Percentiles rank a stretch among this genome's conserved stretches.
Conservation (phyloP, 1,140 invertebrate genomes). For the Heterodera carotae region DNA sequence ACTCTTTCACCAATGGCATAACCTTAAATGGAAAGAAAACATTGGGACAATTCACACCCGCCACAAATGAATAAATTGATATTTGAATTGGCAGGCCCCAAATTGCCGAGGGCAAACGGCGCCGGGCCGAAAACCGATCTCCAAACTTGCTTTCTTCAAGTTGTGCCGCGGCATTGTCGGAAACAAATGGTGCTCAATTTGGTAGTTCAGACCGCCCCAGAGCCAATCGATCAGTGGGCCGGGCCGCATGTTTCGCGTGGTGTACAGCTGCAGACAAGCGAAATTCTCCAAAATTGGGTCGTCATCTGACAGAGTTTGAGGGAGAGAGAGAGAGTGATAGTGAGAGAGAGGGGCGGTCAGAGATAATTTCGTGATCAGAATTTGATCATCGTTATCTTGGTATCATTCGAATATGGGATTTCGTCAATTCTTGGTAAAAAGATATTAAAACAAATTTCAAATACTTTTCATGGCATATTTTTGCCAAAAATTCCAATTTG, state of each 20-base stretch:
- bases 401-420: too few relatives aligned
- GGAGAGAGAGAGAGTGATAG: too few relatives aligned
- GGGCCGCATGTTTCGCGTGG: constrained; percentile 65
- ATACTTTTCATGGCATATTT: too few relatives aligned
- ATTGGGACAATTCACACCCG: background rate
- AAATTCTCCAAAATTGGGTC: constrained; percentile 63
- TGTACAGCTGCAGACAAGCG: constrained; percentile 64
- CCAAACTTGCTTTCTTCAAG: constrained; percentile 46
- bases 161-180: constrained; percentile 65
- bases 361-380: too few relatives aligned
- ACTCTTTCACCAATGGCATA: constrained; percentile 63
- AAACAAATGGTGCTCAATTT: constrained; percentile 66
- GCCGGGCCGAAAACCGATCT: too few relatives aligned
- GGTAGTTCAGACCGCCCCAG: constrained; percentile 66
- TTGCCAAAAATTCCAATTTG: too few relatives aligned
- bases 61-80: too few relatives aligned
- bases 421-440: too few relatives aligned
- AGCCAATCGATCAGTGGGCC: constrained; percentile 65
- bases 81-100: too few relatives aligned
- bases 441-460: too few relatives aligned
- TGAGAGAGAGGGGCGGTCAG: too few relatives aligned
- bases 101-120: too few relatives aligned
- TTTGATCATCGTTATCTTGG: background rate
- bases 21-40: constrained; percentile 44
- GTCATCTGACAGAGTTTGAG: constrained; percentile 46